These are phyloP conservation scores for Cryptosula pallasiana DNA, from an alignment of 2,888 invertebrate species.

Conservation along the genomic window DNA sequence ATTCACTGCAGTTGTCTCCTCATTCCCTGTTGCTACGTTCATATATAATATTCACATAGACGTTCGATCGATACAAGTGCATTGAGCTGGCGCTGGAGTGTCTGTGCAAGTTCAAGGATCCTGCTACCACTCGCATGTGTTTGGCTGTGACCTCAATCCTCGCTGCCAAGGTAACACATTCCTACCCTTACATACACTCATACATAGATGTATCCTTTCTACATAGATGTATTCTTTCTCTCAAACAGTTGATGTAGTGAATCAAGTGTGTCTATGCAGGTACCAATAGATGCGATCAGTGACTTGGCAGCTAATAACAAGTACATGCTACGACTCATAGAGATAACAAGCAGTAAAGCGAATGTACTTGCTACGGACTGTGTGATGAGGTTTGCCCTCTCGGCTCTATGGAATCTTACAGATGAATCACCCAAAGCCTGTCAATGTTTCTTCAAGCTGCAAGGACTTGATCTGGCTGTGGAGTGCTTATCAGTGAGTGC, in stretches of 20 bases:
- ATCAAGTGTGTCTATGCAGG: too few species aligned
- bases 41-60: conserved; percentile 35
- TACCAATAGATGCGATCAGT: neutral
- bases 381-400: conserved; percentile 70
- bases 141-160: conserved; percentile 74
- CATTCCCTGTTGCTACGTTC: too few species aligned
- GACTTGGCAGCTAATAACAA: conserved; percentile 61
- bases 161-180: conserved; percentile 54
- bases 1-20: too few species aligned
- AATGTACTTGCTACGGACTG: conserved; percentile 57
- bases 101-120: conserved; percentile 65
- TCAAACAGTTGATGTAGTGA: too few species aligned
- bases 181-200: too few species aligned
- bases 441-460: conserved; percentile 64
- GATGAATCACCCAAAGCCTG: conserved; percentile 71
- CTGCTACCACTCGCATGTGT: conserved; percentile 69
- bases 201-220: too few species aligned
- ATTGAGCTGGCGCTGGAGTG: conserved; percentile 68
- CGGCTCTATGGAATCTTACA: conserved; percentile 73
- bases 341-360: conserved; percentile 62
- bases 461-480: conserved; percentile 65
- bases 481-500: conserved; percentile 59
- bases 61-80: conserved; percentile 64
- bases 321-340: conserved; percentile 66
- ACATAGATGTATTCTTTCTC: too few species aligned